Evolutionary conservation across 1,140 invertebrate genomes (phyloP), one percentile per base, ranked within the genome.

Genomic region (Sminthurides bifidus): DNA sequence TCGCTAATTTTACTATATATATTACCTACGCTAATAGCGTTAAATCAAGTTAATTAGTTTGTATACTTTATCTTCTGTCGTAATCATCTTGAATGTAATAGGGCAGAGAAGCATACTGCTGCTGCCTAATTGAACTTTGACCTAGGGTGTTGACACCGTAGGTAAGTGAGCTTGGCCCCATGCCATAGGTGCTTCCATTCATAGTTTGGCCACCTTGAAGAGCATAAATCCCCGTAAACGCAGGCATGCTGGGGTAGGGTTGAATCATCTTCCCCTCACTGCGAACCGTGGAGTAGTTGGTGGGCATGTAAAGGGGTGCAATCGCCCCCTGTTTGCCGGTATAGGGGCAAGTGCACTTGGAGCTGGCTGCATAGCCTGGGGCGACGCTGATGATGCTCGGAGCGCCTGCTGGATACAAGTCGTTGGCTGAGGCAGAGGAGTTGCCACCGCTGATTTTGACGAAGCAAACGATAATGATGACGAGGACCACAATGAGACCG

Each of bases 401-500:
- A 27, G 61, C 61, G 2, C 52, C 54, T 5, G 52, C 44, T 19
- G 58, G 54, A 49, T 56, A 57, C 4, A 33, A 27, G n/a, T 49
- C 54, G 8, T 26, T 0, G 12, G n/a, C 40, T n/a, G n/a, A n/a
- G n/a, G n/a, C n/a, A n/a, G n/a, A n/a, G 3, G 46, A 46, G 21
- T 26, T 40, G 14, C 29, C 43, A 26, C 57, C 52, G 46, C 59
- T 64, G 6, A 76, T 65, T 23, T 86, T 76, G 14, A 90, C 83
- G 17, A 92, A 84, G 67, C 88, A 92, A 29, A 65, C 54, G 55
- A 92, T 90, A 1, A 85, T 81, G 23, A 92, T 83, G 29, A 92
- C 84, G 15, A 92, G 74, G 56, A 92, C 82, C 10, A 84, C 83
- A 45, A 92, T 89, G 65, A 93, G 88, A 1, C 83, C 86, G 14